Evolutionary conservation across 2,797 vertebrate species (phyloP).

Genomic region (Mus minutoides): DNA sequence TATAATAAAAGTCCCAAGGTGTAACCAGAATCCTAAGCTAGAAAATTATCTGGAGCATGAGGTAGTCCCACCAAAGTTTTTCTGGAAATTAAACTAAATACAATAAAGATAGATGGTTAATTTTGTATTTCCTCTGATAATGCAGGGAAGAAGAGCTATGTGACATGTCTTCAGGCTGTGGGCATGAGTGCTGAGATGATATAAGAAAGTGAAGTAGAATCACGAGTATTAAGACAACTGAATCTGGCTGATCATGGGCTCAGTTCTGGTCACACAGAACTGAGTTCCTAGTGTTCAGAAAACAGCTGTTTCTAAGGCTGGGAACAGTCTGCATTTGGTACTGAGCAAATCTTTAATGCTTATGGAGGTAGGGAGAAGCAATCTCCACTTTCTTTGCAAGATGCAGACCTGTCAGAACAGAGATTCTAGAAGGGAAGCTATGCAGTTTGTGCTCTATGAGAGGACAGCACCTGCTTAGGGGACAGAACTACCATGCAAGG

Average conservation of each 20-base stretch:
- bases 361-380: neutral
- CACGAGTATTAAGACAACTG: too few species aligned
- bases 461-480: neutral
- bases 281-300: neutral
- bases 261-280: neutral
- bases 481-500: neutral
- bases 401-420: neutral
- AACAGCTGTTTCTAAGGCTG: too few species aligned
- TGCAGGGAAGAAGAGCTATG: neutral
- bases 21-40: neutral
- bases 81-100: neutral
- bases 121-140: neutral
- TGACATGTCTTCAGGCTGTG: neutral
- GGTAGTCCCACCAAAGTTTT: neutral
- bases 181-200: neutral
- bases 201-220: neutral
- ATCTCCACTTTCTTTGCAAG: neutral
- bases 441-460: neutral
- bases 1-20: too few species aligned
- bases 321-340: neutral
- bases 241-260: too few species aligned
- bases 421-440: neutral
- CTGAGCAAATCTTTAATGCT: neutral
- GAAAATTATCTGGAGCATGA: neutral
- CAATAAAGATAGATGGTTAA: neutral